Evolutionary conservation across 1,140 invertebrate species (phyloP), one percentile per base, ranked within the genome.

Genomic region (Lerema accius): DNA sequence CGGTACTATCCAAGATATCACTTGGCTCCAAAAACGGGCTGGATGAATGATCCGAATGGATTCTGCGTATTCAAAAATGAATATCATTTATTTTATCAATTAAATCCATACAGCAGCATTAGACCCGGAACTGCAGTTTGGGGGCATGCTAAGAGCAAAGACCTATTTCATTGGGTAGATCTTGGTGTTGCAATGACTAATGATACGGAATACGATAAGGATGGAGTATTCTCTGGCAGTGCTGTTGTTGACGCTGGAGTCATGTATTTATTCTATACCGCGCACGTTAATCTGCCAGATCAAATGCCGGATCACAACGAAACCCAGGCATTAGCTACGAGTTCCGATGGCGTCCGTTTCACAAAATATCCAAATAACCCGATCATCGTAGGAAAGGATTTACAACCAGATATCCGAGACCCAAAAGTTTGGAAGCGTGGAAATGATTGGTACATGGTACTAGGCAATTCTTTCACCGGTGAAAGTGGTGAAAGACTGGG

Each of bases 11-110:
- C 82, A 14, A 66, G 69, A 3, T 87, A 82, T 48, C 87, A 90
- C 49, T 53, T 84, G 42, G 76, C 80, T 13, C 80, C 86, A 4
- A 77, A 72, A 0, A 19, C 55, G 16, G 89, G 87, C 58, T 91
- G 89, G 89, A 85, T 90, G 80, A 90, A 91, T 62, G 89, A 91
- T 51, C 90, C 90, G 0, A 91, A 91, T 46, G 90, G 90, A 15
- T 89, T 91, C 23, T 75, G 80, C 42, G 48, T 74, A 15, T 86
- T 71, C 32, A 69, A 80, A 13, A 65, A 72, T 35, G 71, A 75
- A 10, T 90, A 84, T 43, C 87, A 91, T 65, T 53, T 91, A 5
- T 91, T 89, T 46, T 91, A 86, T 61, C 90, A 91, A 76, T 70
- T 73, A 39, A 85, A 91, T 50, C 85, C 85, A 4, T 5, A 78